Conservation (phyloP, 2,888 invertebrate species). For the Incurvaria masculella region DNA sequence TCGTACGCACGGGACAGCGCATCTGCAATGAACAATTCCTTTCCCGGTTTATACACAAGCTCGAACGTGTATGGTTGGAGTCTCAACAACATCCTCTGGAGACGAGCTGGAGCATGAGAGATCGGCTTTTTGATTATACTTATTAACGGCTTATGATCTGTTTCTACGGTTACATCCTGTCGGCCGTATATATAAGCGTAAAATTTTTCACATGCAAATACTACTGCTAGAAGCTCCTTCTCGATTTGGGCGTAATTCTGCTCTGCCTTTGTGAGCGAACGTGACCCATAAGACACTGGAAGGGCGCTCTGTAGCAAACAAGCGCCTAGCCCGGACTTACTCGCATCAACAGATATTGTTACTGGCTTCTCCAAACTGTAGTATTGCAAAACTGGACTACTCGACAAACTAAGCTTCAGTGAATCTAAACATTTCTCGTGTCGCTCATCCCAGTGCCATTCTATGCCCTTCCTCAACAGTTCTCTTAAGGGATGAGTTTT, state of each 20-base stretch:
- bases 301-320: conserved; percentile 13
- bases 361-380: conserved; percentile 13
- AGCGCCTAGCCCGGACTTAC: conserved; percentile 17
- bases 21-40: conserved; percentile 16
- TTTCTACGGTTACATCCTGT: conserved; percentile 4
- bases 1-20: conserved; percentile 13
- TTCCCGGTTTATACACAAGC: conserved; percentile 17
- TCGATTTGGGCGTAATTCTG: conserved; percentile 16
- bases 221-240: conserved; percentile 16
- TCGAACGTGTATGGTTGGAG: conserved; percentile 15
- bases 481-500: conserved; percentile 14
- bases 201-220: conserved; percentile 16
- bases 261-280: conserved; percentile 13
- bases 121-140: conserved; percentile 15
- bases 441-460: conserved; percentile 4
- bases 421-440: conserved; percentile 4
- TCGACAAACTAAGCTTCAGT: conserved; percentile 5
- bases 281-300: conserved; percentile 17
- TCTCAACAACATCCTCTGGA: conserved; percentile 17
- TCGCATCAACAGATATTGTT: conserved; percentile 12
- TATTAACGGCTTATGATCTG: conserved; percentile 10
- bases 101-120: conserved; percentile 8
- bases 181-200: conserved; percentile 13
- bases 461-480: conserved; percentile 10
- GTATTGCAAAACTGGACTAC: conserved; percentile 14